Evolutionary conservation across 2,113 vertebrate genomes (phyloP).

Genomic region (Reinhardtius hippoglossoides): DNA sequence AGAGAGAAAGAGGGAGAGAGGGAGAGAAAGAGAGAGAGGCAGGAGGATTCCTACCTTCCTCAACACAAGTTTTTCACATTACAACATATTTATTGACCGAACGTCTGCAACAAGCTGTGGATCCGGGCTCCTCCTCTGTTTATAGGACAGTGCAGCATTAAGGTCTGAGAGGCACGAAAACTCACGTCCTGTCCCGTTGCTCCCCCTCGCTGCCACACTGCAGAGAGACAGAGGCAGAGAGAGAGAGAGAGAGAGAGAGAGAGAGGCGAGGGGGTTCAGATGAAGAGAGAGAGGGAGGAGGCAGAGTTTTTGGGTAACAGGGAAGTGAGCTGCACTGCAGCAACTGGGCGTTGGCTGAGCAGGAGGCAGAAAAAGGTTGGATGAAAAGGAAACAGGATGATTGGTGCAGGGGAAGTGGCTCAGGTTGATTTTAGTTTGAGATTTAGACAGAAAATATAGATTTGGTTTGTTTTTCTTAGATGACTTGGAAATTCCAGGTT

Average conservation of each 20-base stretch:
- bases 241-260: constrained; percentile 46
- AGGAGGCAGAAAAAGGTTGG: constrained; percentile 40
- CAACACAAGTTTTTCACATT: background rate
- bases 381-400: constrained; percentile 16
- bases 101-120: background rate
- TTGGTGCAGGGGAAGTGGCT: constrained; percentile 19
- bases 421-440: background rate
- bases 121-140: background rate
- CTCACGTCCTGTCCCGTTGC: constrained; percentile 39
- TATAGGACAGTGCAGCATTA: constrained; percentile 44
- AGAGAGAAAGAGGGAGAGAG: background rate
- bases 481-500: background rate
- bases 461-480: background rate
- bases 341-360: constrained; percentile 82
- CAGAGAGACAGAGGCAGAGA: constrained; percentile 76
- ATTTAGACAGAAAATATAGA: background rate
- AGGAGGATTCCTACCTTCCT: background rate
- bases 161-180: constrained; percentile 32
- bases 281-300: constrained; percentile 51
- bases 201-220: constrained; percentile 62
- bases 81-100: background rate
- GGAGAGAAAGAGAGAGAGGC: background rate
- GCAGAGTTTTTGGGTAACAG: constrained; percentile 47
- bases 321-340: constrained; percentile 82
- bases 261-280: constrained; percentile 46